Evolutionary conservation across 2,797 vertebrate species (phyloP), one percentile per base, ranked within the genome.

Genomic region (Bovichtus diacanthus): DNA sequence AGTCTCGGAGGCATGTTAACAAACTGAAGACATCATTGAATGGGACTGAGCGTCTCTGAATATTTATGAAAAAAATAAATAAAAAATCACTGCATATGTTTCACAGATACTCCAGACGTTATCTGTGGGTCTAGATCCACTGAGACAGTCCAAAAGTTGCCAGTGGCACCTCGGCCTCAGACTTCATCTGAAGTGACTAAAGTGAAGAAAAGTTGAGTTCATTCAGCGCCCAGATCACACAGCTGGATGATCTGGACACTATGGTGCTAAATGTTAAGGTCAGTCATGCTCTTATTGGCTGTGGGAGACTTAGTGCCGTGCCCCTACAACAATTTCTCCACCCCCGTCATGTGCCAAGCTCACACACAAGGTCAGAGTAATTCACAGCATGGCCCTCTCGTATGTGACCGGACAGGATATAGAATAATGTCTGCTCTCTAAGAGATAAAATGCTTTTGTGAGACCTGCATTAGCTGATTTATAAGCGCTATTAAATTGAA

Each of bases 261-360:
- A 34, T 49, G 60, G 63, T 59, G 84, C 76, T 81, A 79, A 87
- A 83, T 23, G 43, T 29, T 36, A 76, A 86, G 81, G 88, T 89
- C 84, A 86, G 83, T 64, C 67, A 56, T 75, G 56, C 69, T 94
- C 90, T 94, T 93, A 95, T 95, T 94, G 92, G 92, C 80, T 77
- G 62, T 71, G 78, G 64, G 76, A 82, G 78, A 74, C 81, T 73
- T 46, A 81, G 61, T 67, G 84, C 78, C 80, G 38, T 84, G 90
- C 90, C 92, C 88, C 90, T 86, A 76, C 81, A 85, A 85, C 81
- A 79, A 73, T 92, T 70, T 88, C 90, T 81, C 93, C 93, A 67
- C 94, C 94, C 93, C 90, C 31, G 89, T 91, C 87, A 93, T 92
- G 92, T 92, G 92, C 83, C 56, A 55, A 44, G 78, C 62, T 80